These are phyloP conservation scores for Dryococelus australis DNA, from an alignment of 2,888 invertebrate genomes.

Conservation along the genomic window DNA sequence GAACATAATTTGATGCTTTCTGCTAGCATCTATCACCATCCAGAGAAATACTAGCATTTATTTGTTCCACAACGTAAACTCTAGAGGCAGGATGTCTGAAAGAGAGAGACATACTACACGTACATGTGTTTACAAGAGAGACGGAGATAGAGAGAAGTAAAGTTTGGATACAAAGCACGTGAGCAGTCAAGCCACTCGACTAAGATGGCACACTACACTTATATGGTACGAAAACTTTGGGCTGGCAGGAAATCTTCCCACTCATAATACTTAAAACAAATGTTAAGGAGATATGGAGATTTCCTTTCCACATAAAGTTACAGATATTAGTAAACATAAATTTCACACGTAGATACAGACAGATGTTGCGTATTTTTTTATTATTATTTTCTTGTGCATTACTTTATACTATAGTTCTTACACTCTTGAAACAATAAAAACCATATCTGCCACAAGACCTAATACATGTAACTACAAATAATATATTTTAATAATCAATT, in stretches of 20 bases:
- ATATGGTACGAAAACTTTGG: background rate
- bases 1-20: too few relatives aligned
- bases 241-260: background rate
- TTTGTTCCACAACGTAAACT: background rate
- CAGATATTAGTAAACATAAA: slow-evolving; percentile 22
- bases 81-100: background rate
- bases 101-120: background rate
- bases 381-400: slow-evolving; percentile 22
- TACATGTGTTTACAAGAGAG: background rate
- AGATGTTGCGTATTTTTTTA: slow-evolving; percentile 12
- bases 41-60: background rate
- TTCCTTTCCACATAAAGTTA: slow-evolving; percentile 16
- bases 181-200: background rate
- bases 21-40: too few relatives aligned
- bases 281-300: background rate
- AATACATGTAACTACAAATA: slow-evolving; percentile 7
- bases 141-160: background rate
- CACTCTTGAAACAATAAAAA: background rate
- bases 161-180: background rate
- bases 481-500: background rate
- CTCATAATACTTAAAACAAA: background rate
- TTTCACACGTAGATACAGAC: slow-evolving; percentile 28
- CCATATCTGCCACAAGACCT: background rate
- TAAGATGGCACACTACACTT: background rate
- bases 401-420: background rate